Evolutionary conservation across 2,888 invertebrate species (phyloP).

Genomic region (Torymus tubicola): DNA sequence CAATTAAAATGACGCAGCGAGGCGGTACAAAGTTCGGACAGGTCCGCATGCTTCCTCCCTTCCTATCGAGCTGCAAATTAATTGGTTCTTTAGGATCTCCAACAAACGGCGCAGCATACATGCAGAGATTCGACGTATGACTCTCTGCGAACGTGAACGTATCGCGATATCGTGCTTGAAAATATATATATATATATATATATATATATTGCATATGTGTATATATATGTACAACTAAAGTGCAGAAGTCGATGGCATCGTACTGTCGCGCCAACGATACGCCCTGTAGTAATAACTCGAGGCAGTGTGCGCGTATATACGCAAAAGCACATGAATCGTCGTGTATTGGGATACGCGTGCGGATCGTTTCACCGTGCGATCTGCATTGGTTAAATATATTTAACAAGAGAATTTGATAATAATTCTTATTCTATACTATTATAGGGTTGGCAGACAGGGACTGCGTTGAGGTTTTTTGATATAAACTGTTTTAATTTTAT

Average conservation of each 20-base stretch:
- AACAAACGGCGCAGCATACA: neutral
- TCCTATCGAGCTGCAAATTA: constrained; percentile 4
- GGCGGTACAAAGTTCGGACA: constrained; percentile 13
- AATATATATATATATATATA: neutral
- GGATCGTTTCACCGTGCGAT: too few relatives aligned
- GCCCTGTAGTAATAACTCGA: neutral
- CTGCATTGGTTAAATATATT: too few relatives aligned
- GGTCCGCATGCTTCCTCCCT: neutral
- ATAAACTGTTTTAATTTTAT: too few relatives aligned
- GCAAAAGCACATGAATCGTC: too few relatives aligned
- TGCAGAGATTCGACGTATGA: neutral
- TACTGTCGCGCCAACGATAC: neutral
- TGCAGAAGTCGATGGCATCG: neutral
- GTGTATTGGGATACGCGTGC: too few relatives aligned
- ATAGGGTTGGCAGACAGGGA: too few relatives aligned
- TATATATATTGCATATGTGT: neutral
- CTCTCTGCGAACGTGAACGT: neutral
- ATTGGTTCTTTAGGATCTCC: constrained; percentile 40
- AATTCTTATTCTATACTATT: too few relatives aligned
- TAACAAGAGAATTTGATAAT: too few relatives aligned
- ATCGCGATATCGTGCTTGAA: neutral
- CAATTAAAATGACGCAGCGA: constrained; percentile 33
- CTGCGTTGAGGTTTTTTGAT: too few relatives aligned
- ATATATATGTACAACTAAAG: constrained; percentile 1
- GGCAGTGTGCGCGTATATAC: neutral